Evolutionary conservation across 2,888 invertebrate genomes (phyloP).

Genomic region (Gymnocheta viridis): DNA sequence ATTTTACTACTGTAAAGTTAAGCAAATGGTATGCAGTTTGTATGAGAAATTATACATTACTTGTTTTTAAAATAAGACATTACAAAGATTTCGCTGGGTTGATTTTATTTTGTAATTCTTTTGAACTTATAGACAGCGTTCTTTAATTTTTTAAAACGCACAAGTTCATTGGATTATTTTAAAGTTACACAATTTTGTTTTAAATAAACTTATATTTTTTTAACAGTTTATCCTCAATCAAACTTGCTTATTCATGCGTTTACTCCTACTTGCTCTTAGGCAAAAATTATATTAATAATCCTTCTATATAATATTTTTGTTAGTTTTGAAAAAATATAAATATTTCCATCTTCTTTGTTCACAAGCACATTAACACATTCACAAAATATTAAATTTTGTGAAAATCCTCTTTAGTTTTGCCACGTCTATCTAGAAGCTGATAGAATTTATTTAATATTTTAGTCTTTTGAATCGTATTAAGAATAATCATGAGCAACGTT

Average conservation of each 20-base stretch:
- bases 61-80: too few relatives aligned
- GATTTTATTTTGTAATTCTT: too few relatives aligned
- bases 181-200: too few relatives aligned
- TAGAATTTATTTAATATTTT: conserved; percentile 13
- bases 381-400: conserved; percentile 8
- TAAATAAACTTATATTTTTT: too few relatives aligned
- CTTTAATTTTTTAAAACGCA: not conserved
- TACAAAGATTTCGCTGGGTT: too few relatives aligned
- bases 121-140: not conserved
- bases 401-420: not conserved
- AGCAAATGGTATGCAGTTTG: too few relatives aligned
- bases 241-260: not conserved
- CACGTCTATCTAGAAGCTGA: not conserved
- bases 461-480: conserved; percentile 9
- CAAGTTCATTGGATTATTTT: too few relatives aligned
- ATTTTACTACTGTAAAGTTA: too few relatives aligned
- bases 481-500: conserved; percentile 41
- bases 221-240: not conserved
- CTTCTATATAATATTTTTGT: not conserved
- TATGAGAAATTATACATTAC: too few relatives aligned
- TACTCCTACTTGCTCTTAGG: not conserved
- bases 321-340: not conserved
- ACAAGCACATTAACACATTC: conserved; percentile 46
- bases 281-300: not conserved
- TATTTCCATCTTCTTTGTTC: not conserved